These are phyloP conservation scores for Meriones psammophilus DNA, from an alignment of 2,797 vertebrate species.

Conservation along the genomic window DNA sequence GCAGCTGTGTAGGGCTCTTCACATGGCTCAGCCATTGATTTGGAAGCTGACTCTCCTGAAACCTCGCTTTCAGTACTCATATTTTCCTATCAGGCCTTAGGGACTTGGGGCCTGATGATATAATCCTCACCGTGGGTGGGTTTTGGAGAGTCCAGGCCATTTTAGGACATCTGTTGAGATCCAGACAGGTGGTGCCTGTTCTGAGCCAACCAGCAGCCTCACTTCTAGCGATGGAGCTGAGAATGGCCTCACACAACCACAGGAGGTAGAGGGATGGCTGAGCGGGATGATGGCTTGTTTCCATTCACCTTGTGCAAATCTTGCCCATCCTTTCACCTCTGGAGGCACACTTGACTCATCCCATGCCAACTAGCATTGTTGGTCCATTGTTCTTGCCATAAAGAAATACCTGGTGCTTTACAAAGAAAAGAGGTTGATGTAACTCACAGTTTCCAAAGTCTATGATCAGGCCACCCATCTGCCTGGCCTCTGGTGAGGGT, in stretches of 20 bases:
- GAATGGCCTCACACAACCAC: neutral
- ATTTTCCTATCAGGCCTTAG: neutral
- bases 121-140: neutral
- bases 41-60: constrained; percentile 38
- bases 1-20: neutral
- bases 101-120: neutral
- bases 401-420: neutral
- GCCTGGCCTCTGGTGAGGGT: neutral
- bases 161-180: neutral
- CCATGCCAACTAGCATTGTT: neutral
- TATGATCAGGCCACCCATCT: neutral
- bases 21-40: constrained; percentile 23
- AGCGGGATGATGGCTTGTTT: neutral
- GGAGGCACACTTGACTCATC: neutral
- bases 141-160: neutral
- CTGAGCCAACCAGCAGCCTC: neutral
- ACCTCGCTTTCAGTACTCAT: constrained; percentile 1
- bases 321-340: neutral
- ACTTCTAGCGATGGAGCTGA: no score
- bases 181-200: neutral
- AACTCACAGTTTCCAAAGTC: neutral
- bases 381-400: neutral
- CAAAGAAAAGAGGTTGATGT: neutral
- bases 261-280: neutral
- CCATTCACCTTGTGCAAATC: neutral